Base-by-base conservation (phyloP, 2,888 invertebrate genomes). In the Tipula unca region DNA sequence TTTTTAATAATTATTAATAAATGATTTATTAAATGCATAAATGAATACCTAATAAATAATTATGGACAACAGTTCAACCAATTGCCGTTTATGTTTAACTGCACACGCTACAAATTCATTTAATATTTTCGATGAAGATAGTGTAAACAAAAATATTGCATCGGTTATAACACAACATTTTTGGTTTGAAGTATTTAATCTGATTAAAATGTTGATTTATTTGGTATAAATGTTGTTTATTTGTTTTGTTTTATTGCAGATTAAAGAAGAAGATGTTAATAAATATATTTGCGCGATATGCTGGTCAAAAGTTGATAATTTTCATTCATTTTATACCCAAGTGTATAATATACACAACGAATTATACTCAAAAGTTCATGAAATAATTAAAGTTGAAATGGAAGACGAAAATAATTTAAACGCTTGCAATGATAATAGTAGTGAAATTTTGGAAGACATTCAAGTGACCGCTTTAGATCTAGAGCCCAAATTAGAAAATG, bases 101-200 rank as follows among this genome's bases (percentile, higher is more conserved):
- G n/a, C 29, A 32, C 17, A 35, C 14, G 14, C 83, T 4, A n/a
- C 14, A n/a, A 83, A 14, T n/a, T 83, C 32, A 3, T 5, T 83
- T n/a, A 83, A 85, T 85, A 14, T 83, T 14, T 83, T 83, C 5
- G 17, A 2, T 32, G 17, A 83, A 32, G 32, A 29, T 8, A 35
- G 14, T 6, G 32, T 17, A 0, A 5, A 29, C 3, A 83, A 29
- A 82, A 39, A 36, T 8, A 82, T 86, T 29, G 86, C 86, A 10
- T 29, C 39, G 42, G 85, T 85, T 10, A 82, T 86, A 82, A 85
- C 54, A 85, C 85, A 85, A 85, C 85, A 86, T 84, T 86, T 86
- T 39, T 86, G 86, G 86, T 86, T 86, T 84, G 85, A 86, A 85
- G 86, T 86, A 2, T 1, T n/a, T n/a, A n/a, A n/a, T n/a, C n/a